These are phyloP conservation scores for Thamnophis sirtalis DNA, from an alignment of 2,113 vertebrate species.

Conservation along the genomic window DNA sequence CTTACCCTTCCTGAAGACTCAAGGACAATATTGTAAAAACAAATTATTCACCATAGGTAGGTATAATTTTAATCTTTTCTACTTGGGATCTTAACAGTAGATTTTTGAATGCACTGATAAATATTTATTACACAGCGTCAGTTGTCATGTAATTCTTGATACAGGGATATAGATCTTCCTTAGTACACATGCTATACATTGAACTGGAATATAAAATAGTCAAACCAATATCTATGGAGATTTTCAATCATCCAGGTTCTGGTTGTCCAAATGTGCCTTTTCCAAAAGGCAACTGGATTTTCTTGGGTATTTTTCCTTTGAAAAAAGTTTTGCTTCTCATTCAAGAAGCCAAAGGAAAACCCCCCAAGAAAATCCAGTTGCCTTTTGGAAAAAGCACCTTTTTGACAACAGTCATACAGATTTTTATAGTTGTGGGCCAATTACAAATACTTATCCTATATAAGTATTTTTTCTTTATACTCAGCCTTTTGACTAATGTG, in stretches of 20 bases:
- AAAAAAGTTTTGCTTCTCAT: not conserved
- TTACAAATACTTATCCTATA: not conserved
- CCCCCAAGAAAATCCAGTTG: not conserved
- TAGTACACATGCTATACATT: not conserved
- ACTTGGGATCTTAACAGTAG: not conserved
- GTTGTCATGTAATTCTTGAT: not conserved
- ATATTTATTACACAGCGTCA: not conserved
- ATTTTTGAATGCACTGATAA: not conserved
- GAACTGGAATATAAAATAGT: not conserved
- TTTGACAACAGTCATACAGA: not conserved
- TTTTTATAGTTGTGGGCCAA: not conserved
- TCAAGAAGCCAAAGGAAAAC: not conserved
- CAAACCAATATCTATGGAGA: not conserved
- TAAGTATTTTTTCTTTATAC: not conserved
- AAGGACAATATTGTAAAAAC: not conserved
- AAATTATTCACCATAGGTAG: not conserved
- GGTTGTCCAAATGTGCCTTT: not conserved
- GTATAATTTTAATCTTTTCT: not conserved
- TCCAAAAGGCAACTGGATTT: not conserved
- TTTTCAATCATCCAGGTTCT: not conserved
- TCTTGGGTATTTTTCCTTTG: not conserved
- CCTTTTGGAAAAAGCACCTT: not conserved
- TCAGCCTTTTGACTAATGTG: slow-evolving; percentile 56
- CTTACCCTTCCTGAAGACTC: not conserved
- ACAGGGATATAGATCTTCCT: not conserved